phyloP scores from a whole-genome alignment of 2,113 vertebrate genomes.

The Hiodon alosoides region DNA sequence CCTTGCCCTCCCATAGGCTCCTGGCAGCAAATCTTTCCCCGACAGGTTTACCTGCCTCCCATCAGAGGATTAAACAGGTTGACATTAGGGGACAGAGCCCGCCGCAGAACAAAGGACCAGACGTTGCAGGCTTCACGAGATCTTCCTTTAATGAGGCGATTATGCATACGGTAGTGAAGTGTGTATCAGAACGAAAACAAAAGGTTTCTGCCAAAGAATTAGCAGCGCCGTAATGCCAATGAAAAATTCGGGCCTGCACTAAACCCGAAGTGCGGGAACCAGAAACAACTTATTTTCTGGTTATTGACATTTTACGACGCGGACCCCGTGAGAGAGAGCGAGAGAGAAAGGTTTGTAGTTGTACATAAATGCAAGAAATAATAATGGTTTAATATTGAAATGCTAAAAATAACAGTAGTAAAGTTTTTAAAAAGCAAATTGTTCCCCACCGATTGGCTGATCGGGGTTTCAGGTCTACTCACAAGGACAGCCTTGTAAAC shows the following conservation, averaged over 20 bases:
- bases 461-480: too few relatives aligned
- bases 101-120: neutral
- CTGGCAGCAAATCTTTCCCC: neutral
- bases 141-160: constrained; percentile 8
- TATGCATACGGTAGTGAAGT: neutral
- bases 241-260: neutral
- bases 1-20: neutral
- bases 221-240: neutral
- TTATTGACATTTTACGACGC: neutral
- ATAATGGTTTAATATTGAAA: neutral
- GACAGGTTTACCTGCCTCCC: neutral
- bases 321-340: too few relatives aligned
- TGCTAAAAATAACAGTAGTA: too few relatives aligned
- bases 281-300: neutral
- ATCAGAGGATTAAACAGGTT: neutral
- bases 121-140: neutral
- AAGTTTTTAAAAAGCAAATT: too few relatives aligned
- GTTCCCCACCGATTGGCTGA: too few relatives aligned
- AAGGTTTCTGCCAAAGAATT: neutral
- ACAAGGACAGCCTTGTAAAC: too few relatives aligned
- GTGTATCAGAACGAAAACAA: constrained; percentile 3
- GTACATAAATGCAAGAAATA: neutral
- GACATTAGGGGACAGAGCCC: neutral
- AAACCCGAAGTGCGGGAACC: neutral
- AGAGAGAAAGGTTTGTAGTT: neutral